phyloP scores from a whole-genome alignment of 2,797 vertebrate genomes.

The Nothura maculosa region DNA sequence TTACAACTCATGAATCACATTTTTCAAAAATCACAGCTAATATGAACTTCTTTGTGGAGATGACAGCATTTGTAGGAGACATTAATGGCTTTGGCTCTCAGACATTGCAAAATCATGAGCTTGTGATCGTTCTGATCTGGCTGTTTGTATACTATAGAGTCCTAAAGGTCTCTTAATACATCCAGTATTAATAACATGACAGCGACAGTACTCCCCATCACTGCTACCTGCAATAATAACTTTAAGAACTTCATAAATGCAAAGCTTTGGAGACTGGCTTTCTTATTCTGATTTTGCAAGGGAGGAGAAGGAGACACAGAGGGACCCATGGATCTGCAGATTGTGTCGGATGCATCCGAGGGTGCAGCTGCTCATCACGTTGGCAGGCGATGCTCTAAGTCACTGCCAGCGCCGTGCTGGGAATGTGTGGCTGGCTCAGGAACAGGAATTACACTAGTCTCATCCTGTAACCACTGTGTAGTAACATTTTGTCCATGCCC shows the following conservation, averaged over 20 bases:
- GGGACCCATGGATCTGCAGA: not conserved
- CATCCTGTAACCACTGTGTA: not conserved
- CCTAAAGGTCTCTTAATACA: not conserved
- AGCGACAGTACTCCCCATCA: not conserved
- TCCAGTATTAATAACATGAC: not conserved
- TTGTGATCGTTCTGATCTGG: conserved; percentile 23
- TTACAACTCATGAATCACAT: conserved; percentile 35
- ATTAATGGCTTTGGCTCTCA: conserved; percentile 44
- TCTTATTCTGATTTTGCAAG: not conserved
- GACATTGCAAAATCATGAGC: conserved; percentile 31
- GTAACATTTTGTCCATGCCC: not conserved
- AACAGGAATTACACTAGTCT: not conserved
- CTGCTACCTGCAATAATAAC: not conserved
- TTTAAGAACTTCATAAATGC: conserved; percentile 12
- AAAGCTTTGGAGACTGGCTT: not conserved
- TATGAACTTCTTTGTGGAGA: conserved; percentile 20
- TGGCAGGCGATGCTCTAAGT: not conserved
- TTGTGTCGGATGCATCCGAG: not conserved
- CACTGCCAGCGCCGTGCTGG: not conserved
- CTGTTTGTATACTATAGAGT: conserved; percentile 4
- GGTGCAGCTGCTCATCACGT: not conserved
- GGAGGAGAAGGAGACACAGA: not conserved
- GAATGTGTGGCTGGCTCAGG: not conserved
- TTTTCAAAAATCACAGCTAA: conserved; percentile 38
- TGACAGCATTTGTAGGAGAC: conserved; percentile 37